Percentiles rank a stretch among this genome's conserved stretches.
These are phyloP conservation scores for Bugula neritina DNA, from an alignment of 2,888 invertebrate genomes.

Conservation along the genomic window DNA sequence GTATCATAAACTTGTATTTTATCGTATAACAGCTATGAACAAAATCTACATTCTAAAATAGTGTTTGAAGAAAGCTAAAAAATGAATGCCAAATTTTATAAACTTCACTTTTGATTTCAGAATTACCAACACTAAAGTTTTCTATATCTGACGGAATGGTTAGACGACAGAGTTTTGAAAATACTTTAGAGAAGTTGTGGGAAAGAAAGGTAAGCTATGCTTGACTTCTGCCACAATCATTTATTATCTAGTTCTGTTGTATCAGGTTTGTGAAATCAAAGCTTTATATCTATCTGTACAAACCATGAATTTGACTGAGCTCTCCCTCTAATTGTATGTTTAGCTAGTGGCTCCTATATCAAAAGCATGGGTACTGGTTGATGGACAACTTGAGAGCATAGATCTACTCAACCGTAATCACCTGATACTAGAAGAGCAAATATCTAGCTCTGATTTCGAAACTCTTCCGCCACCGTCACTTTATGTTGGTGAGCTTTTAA, in stretches of 20 bases:
- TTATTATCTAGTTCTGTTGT: too few relatives aligned
- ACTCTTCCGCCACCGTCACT: conserved; percentile 36
- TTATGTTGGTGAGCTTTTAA: conserved; percentile 46
- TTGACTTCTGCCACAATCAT: too few relatives aligned
- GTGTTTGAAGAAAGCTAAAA: too few relatives aligned
- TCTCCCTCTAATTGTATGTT: conserved; percentile 33
- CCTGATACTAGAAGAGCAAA: background rate
- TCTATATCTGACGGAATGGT: conserved; percentile 66
- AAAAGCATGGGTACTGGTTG: conserved; percentile 74
- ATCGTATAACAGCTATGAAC: too few relatives aligned
- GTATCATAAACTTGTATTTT: too few relatives aligned
- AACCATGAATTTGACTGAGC: too few relatives aligned
- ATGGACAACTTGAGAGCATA: conserved; percentile 63
- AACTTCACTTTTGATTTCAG: too few relatives aligned
- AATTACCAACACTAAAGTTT: conserved; percentile 38
- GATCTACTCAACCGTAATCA: conserved; percentile 59
- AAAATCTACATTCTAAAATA: too few relatives aligned
- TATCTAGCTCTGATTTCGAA: conserved; percentile 29
- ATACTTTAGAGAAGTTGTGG: conserved; percentile 64
- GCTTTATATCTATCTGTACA: too few relatives aligned
- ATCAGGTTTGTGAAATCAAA: too few relatives aligned
- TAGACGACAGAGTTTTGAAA: conserved; percentile 61
- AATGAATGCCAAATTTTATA: too few relatives aligned
- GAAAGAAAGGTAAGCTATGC: conserved; percentile 67
- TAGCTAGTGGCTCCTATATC: conserved; percentile 79